These are phyloP conservation scores for Bradypus variegatus DNA, from an alignment of 2,797 vertebrate species.

Conservation along the genomic window DNA sequence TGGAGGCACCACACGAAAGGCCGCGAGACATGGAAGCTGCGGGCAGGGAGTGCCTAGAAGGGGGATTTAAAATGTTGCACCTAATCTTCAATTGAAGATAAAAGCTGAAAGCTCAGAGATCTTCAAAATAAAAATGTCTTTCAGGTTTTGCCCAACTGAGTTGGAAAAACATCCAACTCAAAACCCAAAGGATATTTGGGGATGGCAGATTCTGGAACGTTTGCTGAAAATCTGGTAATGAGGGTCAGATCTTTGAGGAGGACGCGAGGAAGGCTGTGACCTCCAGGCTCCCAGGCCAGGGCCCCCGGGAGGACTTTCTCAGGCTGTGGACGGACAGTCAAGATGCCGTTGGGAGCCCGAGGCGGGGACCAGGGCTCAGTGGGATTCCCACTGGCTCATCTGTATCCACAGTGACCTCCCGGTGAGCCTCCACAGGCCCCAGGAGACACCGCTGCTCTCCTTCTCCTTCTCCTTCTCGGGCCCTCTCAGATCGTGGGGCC, in stretches of 20 bases:
- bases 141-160: background rate
- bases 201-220: background rate
- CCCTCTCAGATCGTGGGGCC: background rate
- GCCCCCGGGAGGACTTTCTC: background rate
- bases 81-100: background rate
- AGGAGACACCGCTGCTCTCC: background rate
- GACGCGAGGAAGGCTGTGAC: background rate
- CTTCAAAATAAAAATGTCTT: conserved; percentile 1
- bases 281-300: rapidly evolving
- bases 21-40: background rate
- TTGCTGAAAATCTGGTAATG: background rate
- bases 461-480: background rate
- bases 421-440: background rate
- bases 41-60: background rate
- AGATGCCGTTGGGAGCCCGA: background rate
- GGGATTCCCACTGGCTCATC: background rate
- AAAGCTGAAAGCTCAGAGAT: background rate
- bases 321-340: background rate
- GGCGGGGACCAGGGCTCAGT: background rate
- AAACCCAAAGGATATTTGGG: background rate
- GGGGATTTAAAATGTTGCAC: background rate
- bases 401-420: background rate
- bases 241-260: background rate
- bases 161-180: background rate
- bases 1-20: rapidly evolving